Evolutionary conservation across 2,888 invertebrate genomes (phyloP), one percentile per base, ranked within the genome.

Genomic region (Heliconius aoede): DNA sequence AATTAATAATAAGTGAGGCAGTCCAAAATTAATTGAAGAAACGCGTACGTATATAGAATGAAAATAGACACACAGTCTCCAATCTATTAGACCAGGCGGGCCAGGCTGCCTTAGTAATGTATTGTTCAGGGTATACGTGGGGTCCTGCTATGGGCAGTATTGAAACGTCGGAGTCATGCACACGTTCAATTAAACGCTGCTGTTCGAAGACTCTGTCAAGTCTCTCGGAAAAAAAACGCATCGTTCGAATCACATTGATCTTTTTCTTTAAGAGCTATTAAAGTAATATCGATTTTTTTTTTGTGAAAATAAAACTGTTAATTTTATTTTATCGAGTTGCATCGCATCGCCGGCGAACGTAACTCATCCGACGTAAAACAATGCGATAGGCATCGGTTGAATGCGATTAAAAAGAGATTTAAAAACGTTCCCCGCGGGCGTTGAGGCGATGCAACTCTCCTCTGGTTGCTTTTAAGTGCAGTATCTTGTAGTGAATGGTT

Each of bases 301-400:
- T 87, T 84, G 82, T 85, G 68, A 83, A 89, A 90, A 90, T 88
- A 89, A 90, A 89, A 88, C 85, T 83, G 84, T 88, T 86, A 88
- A 89, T 90, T 90, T 89, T 84, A 89, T 91, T 91, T 89, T 91
- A 91, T 90, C 89, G 87, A 83, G 83, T 85, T 84, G 86, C 85
- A 89, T 85, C 85, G 86, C 85, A 89, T 89, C 89, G 86, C 86
- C 81, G 81, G 83, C 82, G 86, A 85, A 89, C 89, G 88, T 90
- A 89, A 90, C 88, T 91, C 89, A 90, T 90, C 87, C 87, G 85
- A 88, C 89, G 89, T 90, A 87, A 89, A 88, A 92, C 92, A 91
- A 92, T 91, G 89, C 89, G 91, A 92, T 91, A 91, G 88, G 86
- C 86, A 93, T 91, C 90, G 85, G 81, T 80, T 83, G 84, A 84